phyloP scores from a whole-genome alignment of 2,797 vertebrate species.

The Allobates femoralis region DNA sequence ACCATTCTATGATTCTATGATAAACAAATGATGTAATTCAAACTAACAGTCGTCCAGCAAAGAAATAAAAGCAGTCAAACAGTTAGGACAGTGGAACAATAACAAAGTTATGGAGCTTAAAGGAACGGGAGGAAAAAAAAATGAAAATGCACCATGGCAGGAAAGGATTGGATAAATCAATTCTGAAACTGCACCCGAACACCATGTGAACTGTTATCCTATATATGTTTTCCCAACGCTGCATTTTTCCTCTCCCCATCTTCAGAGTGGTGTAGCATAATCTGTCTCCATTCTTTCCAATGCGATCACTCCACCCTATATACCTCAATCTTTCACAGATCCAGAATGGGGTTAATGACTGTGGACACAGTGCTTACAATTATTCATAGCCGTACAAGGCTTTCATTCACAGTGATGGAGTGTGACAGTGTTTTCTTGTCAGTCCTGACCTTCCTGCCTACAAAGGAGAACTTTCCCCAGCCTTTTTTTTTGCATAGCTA shows the following conservation, averaged over 20 bases:
- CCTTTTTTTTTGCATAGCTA: conserved; percentile 8
- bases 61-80: too few species aligned
- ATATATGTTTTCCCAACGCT: not conserved
- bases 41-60: too few species aligned
- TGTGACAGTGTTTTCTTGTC: conserved; percentile 49
- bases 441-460: conserved; percentile 36
- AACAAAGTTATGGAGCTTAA: too few species aligned
- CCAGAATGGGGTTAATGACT: conserved; percentile 51
- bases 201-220: not conserved
- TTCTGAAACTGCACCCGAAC: not conserved
- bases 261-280: not conserved
- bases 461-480: conserved; percentile 25
- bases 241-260: not conserved
- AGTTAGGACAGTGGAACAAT: too few species aligned
- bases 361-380: conserved; percentile 50
- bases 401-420: conserved; percentile 50
- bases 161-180: not conserved
- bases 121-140: too few species aligned
- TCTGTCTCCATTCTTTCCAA: conserved; percentile 10
- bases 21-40: too few species aligned
- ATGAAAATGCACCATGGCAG: not conserved
- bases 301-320: conserved; percentile 4
- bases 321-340: not conserved
- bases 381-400: conserved; percentile 53
- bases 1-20: too few species aligned